Conservation (phyloP, 2,888 invertebrate species). For the Drosophila leonis region DNA sequence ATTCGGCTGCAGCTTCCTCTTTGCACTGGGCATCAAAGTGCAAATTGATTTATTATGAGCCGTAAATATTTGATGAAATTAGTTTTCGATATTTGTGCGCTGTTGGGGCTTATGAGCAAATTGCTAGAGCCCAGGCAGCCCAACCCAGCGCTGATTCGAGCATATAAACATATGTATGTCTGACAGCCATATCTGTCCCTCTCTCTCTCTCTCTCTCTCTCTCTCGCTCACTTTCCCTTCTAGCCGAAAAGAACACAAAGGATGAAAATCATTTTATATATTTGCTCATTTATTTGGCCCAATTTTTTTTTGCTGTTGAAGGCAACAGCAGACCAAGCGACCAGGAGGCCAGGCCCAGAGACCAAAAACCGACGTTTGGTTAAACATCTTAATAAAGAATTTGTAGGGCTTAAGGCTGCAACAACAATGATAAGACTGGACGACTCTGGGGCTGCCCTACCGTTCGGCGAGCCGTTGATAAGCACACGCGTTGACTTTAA, state of each 20-base stretch:
- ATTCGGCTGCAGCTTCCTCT: not conserved
- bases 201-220: not conserved
- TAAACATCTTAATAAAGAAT: constrained; percentile 67
- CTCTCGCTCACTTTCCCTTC: too few relatives aligned
- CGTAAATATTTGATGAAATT: constrained; percentile 65
- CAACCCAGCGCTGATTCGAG: not conserved
- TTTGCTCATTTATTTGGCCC: constrained; percentile 68
- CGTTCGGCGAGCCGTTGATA: constrained; percentile 29
- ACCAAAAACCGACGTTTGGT: constrained; percentile 36
- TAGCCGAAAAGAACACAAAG: constrained; percentile 35
- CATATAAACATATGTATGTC: constrained; percentile 22
- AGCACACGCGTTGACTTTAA: constrained; percentile 59
- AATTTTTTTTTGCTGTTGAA: constrained; percentile 36
- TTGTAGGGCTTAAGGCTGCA: constrained; percentile 63
- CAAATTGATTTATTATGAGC: constrained; percentile 54
- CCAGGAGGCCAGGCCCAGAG: constrained; percentile 5
- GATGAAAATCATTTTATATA: constrained; percentile 58
- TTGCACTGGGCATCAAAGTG: constrained; percentile 22
- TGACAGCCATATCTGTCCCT: not conserved
- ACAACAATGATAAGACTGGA: constrained; percentile 36
- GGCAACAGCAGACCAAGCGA: not conserved
- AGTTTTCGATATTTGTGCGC: constrained; percentile 57
- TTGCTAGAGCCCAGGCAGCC: constrained; percentile 12
- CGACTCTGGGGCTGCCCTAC: not conserved
- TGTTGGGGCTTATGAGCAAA: constrained; percentile 33